Evolutionary conservation across 2,113 vertebrate genomes (phyloP).

Genomic region (Tapirus terrestris): DNA sequence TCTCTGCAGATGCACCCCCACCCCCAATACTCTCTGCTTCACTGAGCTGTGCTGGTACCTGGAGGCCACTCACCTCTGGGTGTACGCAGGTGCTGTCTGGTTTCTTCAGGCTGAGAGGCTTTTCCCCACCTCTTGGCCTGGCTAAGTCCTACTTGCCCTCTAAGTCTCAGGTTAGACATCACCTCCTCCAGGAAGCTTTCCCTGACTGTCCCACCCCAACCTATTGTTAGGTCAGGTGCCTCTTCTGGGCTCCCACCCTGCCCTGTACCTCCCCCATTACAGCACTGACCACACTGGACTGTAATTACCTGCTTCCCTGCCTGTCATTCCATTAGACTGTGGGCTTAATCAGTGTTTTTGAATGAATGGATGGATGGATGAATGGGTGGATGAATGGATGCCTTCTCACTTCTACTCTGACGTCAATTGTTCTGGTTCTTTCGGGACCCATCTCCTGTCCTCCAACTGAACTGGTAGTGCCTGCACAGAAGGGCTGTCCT

Average conservation of each 20-base stretch:
- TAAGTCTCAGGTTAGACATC: not conserved
- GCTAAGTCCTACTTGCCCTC: not conserved
- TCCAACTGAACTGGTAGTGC: not conserved
- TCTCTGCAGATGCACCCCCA: not conserved
- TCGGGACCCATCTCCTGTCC: not conserved
- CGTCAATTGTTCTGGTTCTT: not conserved
- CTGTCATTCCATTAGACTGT: not conserved
- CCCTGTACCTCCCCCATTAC: not conserved
- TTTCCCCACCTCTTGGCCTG: not conserved
- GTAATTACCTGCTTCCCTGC: not conserved
- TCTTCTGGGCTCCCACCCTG: not conserved
- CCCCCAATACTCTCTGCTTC: not conserved
- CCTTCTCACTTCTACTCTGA: not conserved
- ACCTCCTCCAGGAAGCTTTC: constrained; percentile 33
- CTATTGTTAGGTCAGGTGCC: not conserved
- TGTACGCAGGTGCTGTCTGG: not conserved
- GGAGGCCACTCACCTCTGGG: not conserved
- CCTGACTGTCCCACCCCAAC: not conserved
- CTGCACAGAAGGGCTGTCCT: not conserved
- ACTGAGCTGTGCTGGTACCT: not conserved
- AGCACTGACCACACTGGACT: not conserved
- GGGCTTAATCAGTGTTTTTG: not conserved
- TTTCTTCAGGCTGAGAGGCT: not conserved
- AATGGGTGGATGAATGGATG: not conserved
- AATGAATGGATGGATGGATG: not conserved